phyloP scores from a whole-genome alignment of 2,797 vertebrate species.

The Ispidina lecontei region DNA sequence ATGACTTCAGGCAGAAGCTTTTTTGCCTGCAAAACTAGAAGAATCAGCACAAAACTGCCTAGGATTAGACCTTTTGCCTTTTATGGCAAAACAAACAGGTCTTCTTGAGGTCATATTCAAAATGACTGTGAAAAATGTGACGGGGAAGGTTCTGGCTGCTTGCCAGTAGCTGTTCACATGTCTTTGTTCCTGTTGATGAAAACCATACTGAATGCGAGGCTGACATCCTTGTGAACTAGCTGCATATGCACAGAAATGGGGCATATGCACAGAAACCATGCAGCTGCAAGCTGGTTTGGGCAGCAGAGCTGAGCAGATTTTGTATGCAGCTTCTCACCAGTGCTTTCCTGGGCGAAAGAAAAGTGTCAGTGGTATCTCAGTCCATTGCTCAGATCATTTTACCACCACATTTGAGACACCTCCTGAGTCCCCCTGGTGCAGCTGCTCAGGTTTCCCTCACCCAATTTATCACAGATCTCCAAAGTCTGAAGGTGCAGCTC shows the following conservation, averaged over 20 bases:
- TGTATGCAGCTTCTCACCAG: neutral
- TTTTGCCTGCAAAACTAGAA: constrained; percentile 44
- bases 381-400: neutral
- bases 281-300: neutral
- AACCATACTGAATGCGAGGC: constrained; percentile 52
- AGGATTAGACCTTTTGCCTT: constrained; percentile 63
- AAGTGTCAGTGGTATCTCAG: neutral
- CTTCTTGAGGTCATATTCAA: constrained; percentile 68
- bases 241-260: neutral
- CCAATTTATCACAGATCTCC: neutral
- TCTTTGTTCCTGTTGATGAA: constrained; percentile 70
- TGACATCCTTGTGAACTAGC: constrained; percentile 1
- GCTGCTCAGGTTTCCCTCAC: neutral
- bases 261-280: neutral
- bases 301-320: neutral
- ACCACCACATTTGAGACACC: neutral
- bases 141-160: constrained; percentile 25
- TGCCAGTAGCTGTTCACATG: constrained; percentile 57
- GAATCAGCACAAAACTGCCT: constrained; percentile 55
- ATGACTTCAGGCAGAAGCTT: constrained; percentile 32
- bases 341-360: fast-evolving
- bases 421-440: neutral
- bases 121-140: constrained; percentile 67
- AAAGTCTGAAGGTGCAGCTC: neutral
- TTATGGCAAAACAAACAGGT: constrained; percentile 66